Conservation (phyloP, 2,888 invertebrate species). For the Metellina segmentata region DNA sequence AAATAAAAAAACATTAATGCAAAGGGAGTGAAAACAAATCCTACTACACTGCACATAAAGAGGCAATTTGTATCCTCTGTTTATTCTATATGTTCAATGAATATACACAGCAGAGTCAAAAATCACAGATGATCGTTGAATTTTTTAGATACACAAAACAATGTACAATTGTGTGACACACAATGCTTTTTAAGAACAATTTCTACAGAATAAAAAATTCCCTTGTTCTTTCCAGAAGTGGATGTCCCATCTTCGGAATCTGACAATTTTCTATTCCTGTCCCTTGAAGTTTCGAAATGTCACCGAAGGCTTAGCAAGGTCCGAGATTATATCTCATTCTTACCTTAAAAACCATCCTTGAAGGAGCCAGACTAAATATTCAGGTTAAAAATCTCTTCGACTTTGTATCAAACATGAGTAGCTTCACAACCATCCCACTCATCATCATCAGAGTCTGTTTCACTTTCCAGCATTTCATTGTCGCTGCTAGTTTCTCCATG, state of each 20-base stretch:
- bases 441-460: slow-evolving; percentile 71
- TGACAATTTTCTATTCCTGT: slow-evolving; percentile 3
- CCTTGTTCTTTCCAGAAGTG: slow-evolving; percentile 13
- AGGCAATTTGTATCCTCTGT: slow-evolving; percentile 17
- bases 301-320: slow-evolving; percentile 22
- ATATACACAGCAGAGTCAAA: slow-evolving; percentile 65
- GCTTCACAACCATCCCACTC: slow-evolving; percentile 76
- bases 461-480: slow-evolving; percentile 75
- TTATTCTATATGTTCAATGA: slow-evolving; percentile 56
- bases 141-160: slow-evolving; percentile 54
- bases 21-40: slow-evolving; percentile 41
- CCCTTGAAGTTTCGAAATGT: slow-evolving; percentile 21
- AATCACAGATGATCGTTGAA: slow-evolving; percentile 73
- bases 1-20: slow-evolving; percentile 36
- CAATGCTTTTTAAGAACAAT: slow-evolving; percentile 26
- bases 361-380: slow-evolving; percentile 18
- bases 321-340: slow-evolving; percentile 20
- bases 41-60: slow-evolving; percentile 39
- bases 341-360: slow-evolving; percentile 33
- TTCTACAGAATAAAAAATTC: slow-evolving; percentile 36
- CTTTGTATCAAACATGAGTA: slow-evolving; percentile 68
- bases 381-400: slow-evolving; percentile 51
- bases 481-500: slow-evolving; percentile 75
- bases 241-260: slow-evolving; percentile 3
- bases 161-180: slow-evolving; percentile 57